A percentile compares a stretch with the other conserved stretches of the same genome.
Evolutionary conservation across 2,888 invertebrate genomes (phyloP).

Genomic region (Gnatocerus cornutus): DNA sequence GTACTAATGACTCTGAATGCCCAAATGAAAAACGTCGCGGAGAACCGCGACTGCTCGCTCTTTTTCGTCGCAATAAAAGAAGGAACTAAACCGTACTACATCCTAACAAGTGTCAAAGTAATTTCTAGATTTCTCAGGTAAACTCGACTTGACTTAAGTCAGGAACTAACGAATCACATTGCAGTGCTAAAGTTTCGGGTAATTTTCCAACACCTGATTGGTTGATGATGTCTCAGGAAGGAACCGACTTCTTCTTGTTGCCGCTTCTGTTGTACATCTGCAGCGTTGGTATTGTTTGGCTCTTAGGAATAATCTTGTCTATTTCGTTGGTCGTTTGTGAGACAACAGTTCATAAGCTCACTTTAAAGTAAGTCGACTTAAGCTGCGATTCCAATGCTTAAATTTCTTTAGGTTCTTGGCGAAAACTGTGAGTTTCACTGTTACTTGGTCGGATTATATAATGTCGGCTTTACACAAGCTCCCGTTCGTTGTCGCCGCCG

Average conservation of each 20-base stretch:
- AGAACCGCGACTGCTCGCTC: conserved; percentile 70
- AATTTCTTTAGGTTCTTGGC: conserved; percentile 70
- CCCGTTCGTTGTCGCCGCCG: conserved; percentile 79
- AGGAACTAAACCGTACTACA: conserved; percentile 76
- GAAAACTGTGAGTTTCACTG: conserved; percentile 70
- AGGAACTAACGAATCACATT: conserved; percentile 13
- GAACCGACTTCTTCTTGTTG: conserved; percentile 71
- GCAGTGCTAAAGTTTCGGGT: conserved; percentile 46
- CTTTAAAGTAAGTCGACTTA: conserved; percentile 74
- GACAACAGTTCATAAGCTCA: conserved; percentile 79
- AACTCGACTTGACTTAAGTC: not conserved
- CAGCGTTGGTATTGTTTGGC: conserved; percentile 76
- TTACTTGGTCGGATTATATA: conserved; percentile 76
- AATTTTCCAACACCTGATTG: conserved; percentile 63
- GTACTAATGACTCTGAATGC: conserved; percentile 76
- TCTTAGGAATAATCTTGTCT: conserved; percentile 74
- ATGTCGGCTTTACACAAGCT: conserved; percentile 79
- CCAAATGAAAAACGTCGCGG: conserved; percentile 71
- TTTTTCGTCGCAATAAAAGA: conserved; percentile 76
- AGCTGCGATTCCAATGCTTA: not conserved
- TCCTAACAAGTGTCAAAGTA: conserved; percentile 73
- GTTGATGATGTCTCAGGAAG: conserved; percentile 62
- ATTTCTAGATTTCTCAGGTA: conserved; percentile 71
- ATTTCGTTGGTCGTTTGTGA: conserved; percentile 79
- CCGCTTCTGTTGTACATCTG: conserved; percentile 78